Base-by-base conservation (phyloP, 2,888 invertebrate species). In the Lasius platythorax region DNA sequence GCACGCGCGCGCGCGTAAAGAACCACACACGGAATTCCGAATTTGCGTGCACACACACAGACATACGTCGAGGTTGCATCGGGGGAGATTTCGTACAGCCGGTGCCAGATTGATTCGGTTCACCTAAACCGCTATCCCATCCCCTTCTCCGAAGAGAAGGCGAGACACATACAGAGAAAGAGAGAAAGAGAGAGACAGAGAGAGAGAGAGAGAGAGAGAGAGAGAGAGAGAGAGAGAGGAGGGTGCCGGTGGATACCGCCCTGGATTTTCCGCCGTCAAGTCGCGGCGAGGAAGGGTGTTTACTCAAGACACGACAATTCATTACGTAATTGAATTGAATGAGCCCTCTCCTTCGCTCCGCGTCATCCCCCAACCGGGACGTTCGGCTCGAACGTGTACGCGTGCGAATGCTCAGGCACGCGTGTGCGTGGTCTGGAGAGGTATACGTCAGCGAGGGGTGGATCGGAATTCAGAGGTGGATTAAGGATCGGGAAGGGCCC, bases 231-330 rank as follows among this genome's bases (percentile, higher is more conserved):
- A 50, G 9, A 15, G 11, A 50, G 66, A 8, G 68, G 12, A 43
- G 78, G 68, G 78, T 78, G 58, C 56, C 58, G 15, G 63, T 76
- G 75, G 85, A 85, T 83, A 83, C 85, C 85, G 83, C 72, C 79
- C 85, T 84, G 84, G 85, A 90, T 89, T 90, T 90, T 91, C 91
- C 90, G 83, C 85, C 87, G 85, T 90, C 90, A 91, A 93, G 90
- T 92, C 92, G 92, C 92, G 91, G 94, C 91, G 93, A 93, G 93
- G 93, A 93, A 93, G 94, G 93, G 91, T 94, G 94, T 95, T 95
- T 95, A 93, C 95, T 93, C 95, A 94, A 94, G 95, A 94, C 94
- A 95, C 95, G 95, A 95, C 95, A 95, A 95, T 95, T 95, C 95
- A 95, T 95, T 95, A 95, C 94, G 94, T 95, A 95, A 95, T 94